These are phyloP conservation scores for Drosophila maculinotata DNA, from an alignment of 2,888 invertebrate species.

Conservation along the genomic window DNA sequence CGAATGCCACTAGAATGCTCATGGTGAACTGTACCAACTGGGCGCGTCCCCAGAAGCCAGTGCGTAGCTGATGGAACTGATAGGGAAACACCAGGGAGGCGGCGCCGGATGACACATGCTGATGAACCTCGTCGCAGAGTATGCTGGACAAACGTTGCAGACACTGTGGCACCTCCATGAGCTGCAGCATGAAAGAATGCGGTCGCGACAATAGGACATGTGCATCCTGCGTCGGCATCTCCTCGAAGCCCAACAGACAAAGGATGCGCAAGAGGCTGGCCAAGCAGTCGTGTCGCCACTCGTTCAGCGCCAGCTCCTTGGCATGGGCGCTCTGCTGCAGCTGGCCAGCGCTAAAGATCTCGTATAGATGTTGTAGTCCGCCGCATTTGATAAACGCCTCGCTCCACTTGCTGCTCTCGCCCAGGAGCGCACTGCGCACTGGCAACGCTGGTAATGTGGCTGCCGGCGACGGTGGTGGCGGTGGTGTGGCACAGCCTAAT, in stretches of 20 bases:
- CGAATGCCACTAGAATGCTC: slow-evolving; percentile 96
- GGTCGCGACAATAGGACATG: slow-evolving; percentile 89
- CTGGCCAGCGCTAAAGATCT: slow-evolving; percentile 95
- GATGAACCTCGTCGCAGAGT: slow-evolving; percentile 91
- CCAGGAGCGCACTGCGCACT: slow-evolving; percentile 26
- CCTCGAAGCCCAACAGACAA: slow-evolving; percentile 92
- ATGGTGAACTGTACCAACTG: slow-evolving; percentile 97
- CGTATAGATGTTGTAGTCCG: slow-evolving; percentile 94
- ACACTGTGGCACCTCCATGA: slow-evolving; percentile 94
- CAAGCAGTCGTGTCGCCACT: slow-evolving; percentile 98
- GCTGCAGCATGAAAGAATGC: slow-evolving; percentile 87
- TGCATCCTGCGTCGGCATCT: slow-evolving; percentile 85
- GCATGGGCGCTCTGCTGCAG: slow-evolving; percentile 92
- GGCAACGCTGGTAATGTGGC: neutral
- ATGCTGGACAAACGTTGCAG: slow-evolving; percentile 94
- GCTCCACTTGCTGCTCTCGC: slow-evolving; percentile 87
- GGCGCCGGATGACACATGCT: slow-evolving; percentile 85
- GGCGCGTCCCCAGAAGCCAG: slow-evolving; percentile 96
- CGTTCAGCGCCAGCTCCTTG: slow-evolving; percentile 85
- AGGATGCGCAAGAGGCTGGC: slow-evolving; percentile 94
- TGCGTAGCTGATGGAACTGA: slow-evolving; percentile 91
- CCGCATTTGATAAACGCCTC: slow-evolving; percentile 94
- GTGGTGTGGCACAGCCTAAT: slow-evolving; percentile 56
- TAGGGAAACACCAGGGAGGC: slow-evolving; percentile 72
- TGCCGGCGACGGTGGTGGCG: slow-evolving; percentile 45